phyloP scores from a whole-genome alignment of 2,113 vertebrate genomes.

The Boulengeromyrus knoepffleri region DNA sequence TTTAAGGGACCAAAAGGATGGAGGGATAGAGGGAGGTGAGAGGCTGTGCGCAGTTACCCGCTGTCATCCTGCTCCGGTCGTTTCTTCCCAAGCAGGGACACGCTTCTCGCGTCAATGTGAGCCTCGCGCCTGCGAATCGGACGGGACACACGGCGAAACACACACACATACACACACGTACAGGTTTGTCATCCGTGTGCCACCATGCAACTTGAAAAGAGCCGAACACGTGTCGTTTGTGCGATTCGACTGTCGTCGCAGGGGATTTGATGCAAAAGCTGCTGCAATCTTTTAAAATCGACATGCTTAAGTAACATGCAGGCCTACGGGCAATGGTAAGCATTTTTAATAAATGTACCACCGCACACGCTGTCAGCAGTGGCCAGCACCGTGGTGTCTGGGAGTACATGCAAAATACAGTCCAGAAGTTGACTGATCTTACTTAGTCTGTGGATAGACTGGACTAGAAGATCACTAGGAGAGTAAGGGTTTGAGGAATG shows the following conservation, averaged over 20 bases:
- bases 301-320: neutral
- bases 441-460: neutral
- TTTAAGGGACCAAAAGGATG: neutral
- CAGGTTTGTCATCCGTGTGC: neutral
- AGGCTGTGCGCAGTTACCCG: conserved; percentile 46
- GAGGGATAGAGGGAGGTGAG: neutral
- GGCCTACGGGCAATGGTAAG: neutral
- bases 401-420: neutral
- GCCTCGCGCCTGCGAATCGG: conserved; percentile 62
- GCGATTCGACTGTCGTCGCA: neutral
- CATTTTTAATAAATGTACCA: neutral
- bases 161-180: neutral
- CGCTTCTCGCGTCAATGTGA: conserved; percentile 65
- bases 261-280: neutral
- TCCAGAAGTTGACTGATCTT: neutral
- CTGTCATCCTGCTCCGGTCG: conserved; percentile 65
- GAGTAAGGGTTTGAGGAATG: neutral
- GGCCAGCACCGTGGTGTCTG: neutral
- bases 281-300: neutral
- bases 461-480: neutral
- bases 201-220: neutral
- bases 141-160: conserved; percentile 15
- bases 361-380: neutral
- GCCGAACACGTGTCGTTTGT: neutral
- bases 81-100: conserved; percentile 69